These are phyloP conservation scores for Otocyon megalotis DNA, from an alignment of 2,113 vertebrate genomes.

Conservation along the genomic window DNA sequence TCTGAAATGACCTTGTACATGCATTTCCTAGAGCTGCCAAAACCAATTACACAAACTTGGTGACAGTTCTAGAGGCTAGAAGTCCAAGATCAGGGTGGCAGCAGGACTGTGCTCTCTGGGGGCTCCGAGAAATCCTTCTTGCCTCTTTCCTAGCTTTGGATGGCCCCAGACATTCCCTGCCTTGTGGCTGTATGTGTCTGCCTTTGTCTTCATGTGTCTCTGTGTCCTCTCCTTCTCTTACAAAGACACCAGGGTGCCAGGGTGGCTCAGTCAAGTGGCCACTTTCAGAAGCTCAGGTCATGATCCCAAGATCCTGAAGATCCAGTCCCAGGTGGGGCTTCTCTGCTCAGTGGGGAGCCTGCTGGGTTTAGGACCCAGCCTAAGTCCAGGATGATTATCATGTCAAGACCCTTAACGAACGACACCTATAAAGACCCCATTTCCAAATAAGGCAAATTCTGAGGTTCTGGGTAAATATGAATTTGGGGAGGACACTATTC, in stretches of 20 bases:
- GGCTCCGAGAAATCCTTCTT: not conserved
- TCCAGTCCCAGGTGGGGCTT: no score
- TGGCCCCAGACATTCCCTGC: not conserved
- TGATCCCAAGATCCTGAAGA: no score
- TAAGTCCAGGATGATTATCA: not conserved
- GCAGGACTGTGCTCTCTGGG: not conserved
- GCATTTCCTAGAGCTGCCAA: not conserved
- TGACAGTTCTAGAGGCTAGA: not conserved
- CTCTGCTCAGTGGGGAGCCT: no score
- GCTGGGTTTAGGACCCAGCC: not conserved
- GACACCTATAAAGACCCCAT: not conserved
- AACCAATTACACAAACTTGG: not conserved
- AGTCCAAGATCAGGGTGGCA: not conserved
- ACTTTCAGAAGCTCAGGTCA: no score
- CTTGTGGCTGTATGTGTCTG: not conserved
- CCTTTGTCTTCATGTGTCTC: not conserved
- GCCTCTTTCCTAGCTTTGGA: not conserved
- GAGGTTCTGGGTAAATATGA: not conserved
- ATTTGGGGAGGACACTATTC: not conserved
- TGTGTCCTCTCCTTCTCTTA: not conserved
- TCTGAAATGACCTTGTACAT: not conserved
- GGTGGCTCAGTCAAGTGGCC: no score
- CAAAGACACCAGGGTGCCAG: not conserved
- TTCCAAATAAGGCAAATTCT: not conserved
- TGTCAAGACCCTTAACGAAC: not conserved